Base-by-base conservation (phyloP, 2,797 vertebrate species). In the Phaenicophaeus curvirostris region DNA sequence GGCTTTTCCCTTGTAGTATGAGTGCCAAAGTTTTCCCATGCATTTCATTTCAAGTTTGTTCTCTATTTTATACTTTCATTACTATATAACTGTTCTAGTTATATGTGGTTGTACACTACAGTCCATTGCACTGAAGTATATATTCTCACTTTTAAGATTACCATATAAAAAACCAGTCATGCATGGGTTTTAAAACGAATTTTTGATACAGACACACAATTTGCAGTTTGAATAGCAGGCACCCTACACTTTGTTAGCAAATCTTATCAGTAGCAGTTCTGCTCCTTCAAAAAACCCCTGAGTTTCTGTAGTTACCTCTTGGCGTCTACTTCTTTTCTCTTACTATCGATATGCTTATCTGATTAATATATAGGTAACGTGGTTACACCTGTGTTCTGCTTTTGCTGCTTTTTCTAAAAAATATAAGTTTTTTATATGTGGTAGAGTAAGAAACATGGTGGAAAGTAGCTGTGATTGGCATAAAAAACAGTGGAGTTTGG, bases 31-130 rank as follows among this genome's bases (percentile, higher is more conserved):
- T 68, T 93, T 80, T 62, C 62, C 62, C 63, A 63, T 35, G 51
- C 35, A 78, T 84, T 89, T 95, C 48, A 81, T 89, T 94, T 81
- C 65, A 86, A 81, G 58, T 81, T 94, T 75, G 44, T 62, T 85
- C 74, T 88, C 48, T 84, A 42, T 48, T 91, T 86, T 81, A 90
- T 82, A 73, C 48, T 55, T 93, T 86, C 83, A 82, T 95, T 90
- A 92, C 58, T 81, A 33, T 13, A 58, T 67, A 89, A 88, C 39
- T 30, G 73, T 46, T 79, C 51, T 61, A 67, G 48, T 75, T 91
- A 18, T 35, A 78, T 57, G 51, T 62, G 41, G 27, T 58, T 65
- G 25, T 75, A 37, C 30, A 13, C 23, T 13, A 51, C 4, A 18
- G 46, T 69, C 44, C 79, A 78, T 35, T 81, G 74, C 58, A 55